These are phyloP conservation scores for Drosophila phalerata DNA, from an alignment of 2,888 invertebrate species.

Conservation along the genomic window DNA sequence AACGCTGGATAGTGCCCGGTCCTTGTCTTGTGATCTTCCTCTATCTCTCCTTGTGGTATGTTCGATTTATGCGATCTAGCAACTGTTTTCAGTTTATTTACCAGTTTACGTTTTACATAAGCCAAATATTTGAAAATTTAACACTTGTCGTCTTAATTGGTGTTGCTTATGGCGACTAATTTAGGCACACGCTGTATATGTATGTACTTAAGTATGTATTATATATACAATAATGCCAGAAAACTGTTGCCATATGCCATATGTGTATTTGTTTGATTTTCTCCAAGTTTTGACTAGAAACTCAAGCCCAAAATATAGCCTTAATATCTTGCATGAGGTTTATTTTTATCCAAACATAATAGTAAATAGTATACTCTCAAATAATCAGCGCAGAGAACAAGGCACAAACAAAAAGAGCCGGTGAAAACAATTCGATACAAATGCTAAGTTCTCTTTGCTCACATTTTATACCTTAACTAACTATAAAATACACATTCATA, in stretches of 20 bases:
- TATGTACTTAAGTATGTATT: constrained; percentile 20
- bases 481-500: constrained; percentile 33
- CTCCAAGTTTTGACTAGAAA: constrained; percentile 53
- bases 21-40: constrained; percentile 67
- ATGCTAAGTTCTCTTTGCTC: constrained; percentile 47
- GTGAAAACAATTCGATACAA: constrained; percentile 18
- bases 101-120: constrained; percentile 50
- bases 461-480: constrained; percentile 32
- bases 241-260: constrained; percentile 52
- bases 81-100: constrained; percentile 48
- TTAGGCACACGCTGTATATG: constrained; percentile 33
- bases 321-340: constrained; percentile 66
- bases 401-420: constrained; percentile 8
- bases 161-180: constrained; percentile 43
- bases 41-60: constrained; percentile 68
- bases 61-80: constrained; percentile 55
- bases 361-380: constrained; percentile 23
- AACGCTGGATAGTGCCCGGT: constrained; percentile 72
- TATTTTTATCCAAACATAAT: constrained; percentile 39
- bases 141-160: constrained; percentile 46
- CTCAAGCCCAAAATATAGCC: constrained; percentile 31
- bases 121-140: constrained; percentile 38
- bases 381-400: constrained; percentile 38
- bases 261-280: constrained; percentile 54
- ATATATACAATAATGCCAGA: constrained; percentile 36